Conservation (phyloP, 2,888 invertebrate species). For the Rhagophthalmus giganteus region DNA sequence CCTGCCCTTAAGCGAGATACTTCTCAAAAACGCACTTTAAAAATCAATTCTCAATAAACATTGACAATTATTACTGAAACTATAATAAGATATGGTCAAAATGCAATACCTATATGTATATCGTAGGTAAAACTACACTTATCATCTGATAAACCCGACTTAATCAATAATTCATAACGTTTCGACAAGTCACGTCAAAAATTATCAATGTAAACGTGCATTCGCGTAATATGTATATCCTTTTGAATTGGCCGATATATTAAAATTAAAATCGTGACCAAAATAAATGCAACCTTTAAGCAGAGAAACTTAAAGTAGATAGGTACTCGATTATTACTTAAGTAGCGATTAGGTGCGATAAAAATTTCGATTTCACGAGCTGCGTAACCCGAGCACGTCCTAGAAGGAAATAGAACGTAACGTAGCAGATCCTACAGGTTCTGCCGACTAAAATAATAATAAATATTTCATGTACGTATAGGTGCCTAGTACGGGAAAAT, state of each 20-base stretch:
- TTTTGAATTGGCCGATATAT: conserved; percentile 22
- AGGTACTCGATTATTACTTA: conserved; percentile 16
- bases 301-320: conserved; percentile 16
- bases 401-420: conserved; percentile 10
- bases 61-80: too few species aligned
- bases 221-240: conserved; percentile 19
- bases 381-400: conserved; percentile 4
- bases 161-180: conserved; percentile 30
- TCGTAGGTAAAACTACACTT: too few species aligned
- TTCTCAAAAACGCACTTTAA: too few species aligned
- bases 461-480: too few species aligned
- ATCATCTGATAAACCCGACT: conserved; percentile 21
- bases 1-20: too few species aligned
- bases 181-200: conserved; percentile 28
- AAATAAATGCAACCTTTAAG: conserved; percentile 27
- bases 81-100: too few species aligned
- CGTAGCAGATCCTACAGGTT: conserved; percentile 11
- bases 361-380: conserved; percentile 15
- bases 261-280: conserved; percentile 31
- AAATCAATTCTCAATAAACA: too few species aligned
- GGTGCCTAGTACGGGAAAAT: conserved; percentile 20
- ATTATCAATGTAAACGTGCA: conserved; percentile 23
- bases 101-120: too few species aligned
- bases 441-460: conserved; percentile 9
- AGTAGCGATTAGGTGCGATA: conserved; percentile 3